Conservation (phyloP, 2,797 vertebrate species). For the Sparidentex hasta region DNA sequence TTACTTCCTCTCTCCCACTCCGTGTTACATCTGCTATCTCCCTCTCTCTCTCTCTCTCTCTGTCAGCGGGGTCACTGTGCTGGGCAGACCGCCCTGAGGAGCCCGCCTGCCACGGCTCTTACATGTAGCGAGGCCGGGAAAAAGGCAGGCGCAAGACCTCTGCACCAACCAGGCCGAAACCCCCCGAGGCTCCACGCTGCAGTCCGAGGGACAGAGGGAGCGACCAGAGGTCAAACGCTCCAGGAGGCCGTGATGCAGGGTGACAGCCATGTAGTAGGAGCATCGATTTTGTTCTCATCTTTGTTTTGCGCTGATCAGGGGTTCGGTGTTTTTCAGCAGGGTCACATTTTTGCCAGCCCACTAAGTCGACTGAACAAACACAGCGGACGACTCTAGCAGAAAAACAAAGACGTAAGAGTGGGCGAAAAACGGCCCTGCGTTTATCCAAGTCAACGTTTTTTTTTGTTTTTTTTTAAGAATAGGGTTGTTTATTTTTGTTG, state of each 20-base stretch:
- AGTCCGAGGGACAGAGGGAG: slow-evolving; percentile 53
- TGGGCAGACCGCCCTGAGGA: slow-evolving; percentile 55
- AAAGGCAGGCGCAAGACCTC: slow-evolving; percentile 36
- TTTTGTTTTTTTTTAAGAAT: background rate
- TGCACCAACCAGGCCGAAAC: slow-evolving; percentile 33
- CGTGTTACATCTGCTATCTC: slow-evolving; percentile 17
- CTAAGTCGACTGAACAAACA: background rate
- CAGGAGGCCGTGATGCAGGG: slow-evolving; percentile 30
- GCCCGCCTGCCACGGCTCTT: slow-evolving; percentile 32
- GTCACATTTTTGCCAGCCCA: background rate
- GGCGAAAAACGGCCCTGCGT: background rate
- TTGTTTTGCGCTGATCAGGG: slow-evolving; percentile 9
- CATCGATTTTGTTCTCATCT: slow-evolving; percentile 29
- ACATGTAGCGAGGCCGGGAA: slow-evolving; percentile 22
- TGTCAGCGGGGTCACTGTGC: slow-evolving; percentile 44
- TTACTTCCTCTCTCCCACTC: background rate
- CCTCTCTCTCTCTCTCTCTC: slow-evolving; percentile 6
- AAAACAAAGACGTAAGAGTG: background rate
- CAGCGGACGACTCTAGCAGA: background rate
- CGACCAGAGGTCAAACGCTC: slow-evolving; percentile 59
- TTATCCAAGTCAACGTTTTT: background rate
- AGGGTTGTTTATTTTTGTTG: background rate
- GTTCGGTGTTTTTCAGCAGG: background rate
- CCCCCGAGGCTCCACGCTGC: slow-evolving; percentile 37
- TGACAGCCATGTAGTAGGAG: slow-evolving; percentile 34